Base-by-base conservation (phyloP, 2,797 vertebrate species). In the Myripristis jacobus region DNA sequence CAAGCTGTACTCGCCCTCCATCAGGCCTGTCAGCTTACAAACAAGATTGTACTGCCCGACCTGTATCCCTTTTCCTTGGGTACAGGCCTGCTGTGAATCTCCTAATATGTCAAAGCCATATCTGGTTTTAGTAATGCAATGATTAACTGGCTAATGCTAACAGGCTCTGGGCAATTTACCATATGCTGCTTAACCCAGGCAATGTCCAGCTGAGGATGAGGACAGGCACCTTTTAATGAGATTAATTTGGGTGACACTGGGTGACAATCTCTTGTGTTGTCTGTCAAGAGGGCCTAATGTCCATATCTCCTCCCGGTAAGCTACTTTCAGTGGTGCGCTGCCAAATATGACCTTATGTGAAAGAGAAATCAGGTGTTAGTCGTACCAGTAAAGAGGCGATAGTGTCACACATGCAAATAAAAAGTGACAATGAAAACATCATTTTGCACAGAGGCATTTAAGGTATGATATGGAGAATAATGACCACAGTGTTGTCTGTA, bases 171-270 rank as follows among this genome's bases (percentile, higher is more conserved):
- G 67, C 18, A 31, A 21, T 47, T 66, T 50, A 19, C n/a, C 24
- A 15, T 31, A 50, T 9, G 61, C 69, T 57, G 70, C 25, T 71
- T 36, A 27, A 46, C 25, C 19, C 19, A 31, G 38, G 62, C n/a
- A 18, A 55, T 8, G 3, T 73, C 60, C 57, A 65, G 16, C 13
- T 9, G 2, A 11, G 46, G 36, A 63, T 22, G 29, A 73, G 80
- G 74, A 70, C 81, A 84, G 67, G 63, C 55, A 73, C 70, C 66
- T 79, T 88, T 86, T 86, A 86, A 91, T 75, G 1, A 76, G 87
- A 81, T 87, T 82, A 6, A 70, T 56, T 72, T 69, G 34, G 34
- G 51, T 64, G 57, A 50, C 22, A 56, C 25, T 34, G 56, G 55
- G 70, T 64, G 63, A 21, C 54, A 13, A 10, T 55, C 27, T 65